phyloP scores from a whole-genome alignment of 2,888 invertebrate species.

The Caenorhabditis sp. region DNA sequence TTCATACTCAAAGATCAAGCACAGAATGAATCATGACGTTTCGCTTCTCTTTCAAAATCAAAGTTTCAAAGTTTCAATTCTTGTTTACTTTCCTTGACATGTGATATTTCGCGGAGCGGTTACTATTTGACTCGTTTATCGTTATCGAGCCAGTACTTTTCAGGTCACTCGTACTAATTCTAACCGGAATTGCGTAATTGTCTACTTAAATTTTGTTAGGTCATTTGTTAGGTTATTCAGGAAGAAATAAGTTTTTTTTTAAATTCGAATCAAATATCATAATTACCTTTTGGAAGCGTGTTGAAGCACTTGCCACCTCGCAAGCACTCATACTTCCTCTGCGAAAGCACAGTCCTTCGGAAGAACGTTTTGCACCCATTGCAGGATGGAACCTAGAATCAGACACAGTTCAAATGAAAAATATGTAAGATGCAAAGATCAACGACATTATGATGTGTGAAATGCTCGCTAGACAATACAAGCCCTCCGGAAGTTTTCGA shows the following conservation, averaged over 20 bases:
- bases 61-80: slow-evolving; percentile 27
- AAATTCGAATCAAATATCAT: background rate
- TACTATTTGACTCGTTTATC: slow-evolving; percentile 2
- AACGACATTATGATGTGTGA: slow-evolving; percentile 50
- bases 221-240: slow-evolving; percentile 6
- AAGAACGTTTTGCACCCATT: slow-evolving; percentile 74
- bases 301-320: slow-evolving; percentile 68
- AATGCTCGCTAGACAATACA: slow-evolving; percentile 19
- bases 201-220: slow-evolving; percentile 19
- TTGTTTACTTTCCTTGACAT: slow-evolving; percentile 14
- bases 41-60: slow-evolving; percentile 7
- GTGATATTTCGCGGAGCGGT: slow-evolving; percentile 13
- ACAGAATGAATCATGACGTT: slow-evolving; percentile 44
- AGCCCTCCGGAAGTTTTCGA: background rate
- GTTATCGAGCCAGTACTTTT: slow-evolving; percentile 18
- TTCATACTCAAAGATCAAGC: slow-evolving; percentile 34
- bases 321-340: slow-evolving; percentile 65
- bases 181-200: slow-evolving; percentile 57
- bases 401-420: slow-evolving; percentile 4
- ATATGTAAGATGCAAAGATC: slow-evolving; percentile 18
- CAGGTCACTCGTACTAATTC: slow-evolving; percentile 33
- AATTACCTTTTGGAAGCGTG: slow-evolving; percentile 67
- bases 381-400: slow-evolving; percentile 71
- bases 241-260: background rate
- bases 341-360: slow-evolving; percentile 63